Percentiles rank a stretch among this genome's conserved stretches.
Evolutionary conservation across 2,888 invertebrate genomes (phyloP).

Genomic region (Phengaris arion): DNA sequence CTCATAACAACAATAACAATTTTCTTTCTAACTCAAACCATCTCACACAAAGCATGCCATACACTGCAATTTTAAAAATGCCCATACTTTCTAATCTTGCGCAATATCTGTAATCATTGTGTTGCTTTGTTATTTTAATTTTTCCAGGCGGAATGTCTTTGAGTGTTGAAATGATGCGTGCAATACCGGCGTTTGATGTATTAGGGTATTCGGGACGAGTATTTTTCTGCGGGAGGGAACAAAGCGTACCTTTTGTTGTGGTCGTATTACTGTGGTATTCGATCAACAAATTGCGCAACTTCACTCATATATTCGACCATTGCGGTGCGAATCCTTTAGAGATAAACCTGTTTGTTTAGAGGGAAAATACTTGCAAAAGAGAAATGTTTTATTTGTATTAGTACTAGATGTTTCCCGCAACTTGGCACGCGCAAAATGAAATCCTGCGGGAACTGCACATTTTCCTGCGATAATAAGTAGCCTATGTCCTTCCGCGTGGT

Average conservation of each 20-base stretch:
- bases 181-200: conserved; percentile 74
- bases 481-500: too few relatives aligned
- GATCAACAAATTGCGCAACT: conserved; percentile 21
- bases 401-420: too few relatives aligned
- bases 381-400: not conserved
- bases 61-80: conserved; percentile 53
- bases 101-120: conserved; percentile 53
- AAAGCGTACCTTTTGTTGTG: conserved; percentile 50
- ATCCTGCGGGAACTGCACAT: too few relatives aligned
- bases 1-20: not conserved
- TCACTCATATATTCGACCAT: conserved; percentile 1
- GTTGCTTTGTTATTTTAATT: conserved; percentile 73
- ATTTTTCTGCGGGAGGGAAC: conserved; percentile 64
- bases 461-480: too few relatives aligned
- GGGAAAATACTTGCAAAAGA: not conserved
- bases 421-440: too few relatives aligned
- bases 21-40: not conserved
- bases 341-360: not conserved
- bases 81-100: conserved; percentile 56
- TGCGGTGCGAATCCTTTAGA: not conserved
- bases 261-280: conserved; percentile 29
- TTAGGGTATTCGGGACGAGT: conserved; percentile 69
- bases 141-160: conserved; percentile 75
- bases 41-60: not conserved
- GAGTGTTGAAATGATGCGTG: conserved; percentile 77